Evolutionary conservation across 2,888 invertebrate genomes (phyloP), one percentile per base, ranked within the genome.

Genomic region (Pristionchus exspectatus): DNA sequence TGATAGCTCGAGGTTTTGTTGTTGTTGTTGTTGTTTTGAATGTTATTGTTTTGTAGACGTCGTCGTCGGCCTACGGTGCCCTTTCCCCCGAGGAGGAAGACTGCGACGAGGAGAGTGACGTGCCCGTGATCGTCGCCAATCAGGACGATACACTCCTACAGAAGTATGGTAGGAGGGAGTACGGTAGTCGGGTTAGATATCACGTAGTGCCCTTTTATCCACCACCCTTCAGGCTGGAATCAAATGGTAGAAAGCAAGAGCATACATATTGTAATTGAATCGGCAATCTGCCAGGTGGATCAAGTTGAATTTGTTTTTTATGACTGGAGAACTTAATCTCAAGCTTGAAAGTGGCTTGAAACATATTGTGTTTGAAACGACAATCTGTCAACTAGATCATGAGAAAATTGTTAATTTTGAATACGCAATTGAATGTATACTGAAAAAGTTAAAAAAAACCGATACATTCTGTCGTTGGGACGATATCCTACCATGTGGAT

Each of bases 111-210:
- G 90, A 90, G 56, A 33, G 54, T 5, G 91, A 92, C 85, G 88
- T 92, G 38, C 93, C 93, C 2, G 90, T 95, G 93, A 96, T 97
- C 91, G 95, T 98, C 7, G 96, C 96, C 83, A 95, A 98, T 50
- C 96, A 97, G 91, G 98, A 98, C 95, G 98, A 98, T 93, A 97
- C 97, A 2, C 96, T 98, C 89, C 96, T 98, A 72, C 97, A 98
- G 93, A 96, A 96, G 81, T 81, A 85, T 33, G 56, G 59, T 30
- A 92, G 24, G n/a, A 16, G 16, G 30, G 59, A n/a, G 16, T 72
- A 66, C 66, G 50, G 66, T 69, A 54, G 38, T 44, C 9, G 9
- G 44, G 9, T 44, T 5, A 44, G 44, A 44, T 44, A 9, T 44
- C 44, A 9, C 3, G 44, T 44, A 44, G 3, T 44, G 44, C 44